Conservation (phyloP, 2,113 vertebrate species). For the Artemisiospiza belli region DNA sequence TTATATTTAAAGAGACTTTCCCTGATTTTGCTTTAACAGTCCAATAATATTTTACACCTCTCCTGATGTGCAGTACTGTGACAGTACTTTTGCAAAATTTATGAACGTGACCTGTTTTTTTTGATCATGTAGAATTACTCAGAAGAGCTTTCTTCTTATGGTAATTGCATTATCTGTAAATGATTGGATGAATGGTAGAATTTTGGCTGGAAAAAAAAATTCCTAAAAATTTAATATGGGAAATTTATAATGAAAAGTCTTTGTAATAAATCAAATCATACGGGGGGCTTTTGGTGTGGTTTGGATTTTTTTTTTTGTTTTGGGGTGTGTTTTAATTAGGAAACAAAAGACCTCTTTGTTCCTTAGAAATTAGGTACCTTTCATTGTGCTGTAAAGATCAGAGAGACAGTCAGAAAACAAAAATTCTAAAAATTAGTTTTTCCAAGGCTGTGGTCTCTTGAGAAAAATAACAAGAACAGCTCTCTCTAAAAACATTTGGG, state of each 20-base stretch:
- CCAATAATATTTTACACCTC: background rate
- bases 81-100: constrained; percentile 13
- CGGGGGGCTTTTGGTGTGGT: fast-evolving
- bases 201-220: background rate
- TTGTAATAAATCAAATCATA: background rate
- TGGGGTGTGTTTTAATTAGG: background rate
- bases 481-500: background rate
- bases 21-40: background rate
- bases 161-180: background rate
- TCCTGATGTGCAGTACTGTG: background rate
- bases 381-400: background rate
- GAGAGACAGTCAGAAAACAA: background rate
- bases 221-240: background rate
- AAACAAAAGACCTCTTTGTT: background rate
- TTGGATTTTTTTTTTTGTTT: background rate
- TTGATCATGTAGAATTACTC: background rate
- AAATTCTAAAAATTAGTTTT: background rate
- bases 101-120: background rate
- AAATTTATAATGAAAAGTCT: background rate
- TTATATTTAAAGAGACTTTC: background rate
- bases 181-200: background rate
- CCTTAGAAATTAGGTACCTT: background rate
- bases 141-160: background rate
- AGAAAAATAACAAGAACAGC: background rate
- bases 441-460: background rate